A percentile compares a stretch with the other conserved stretches of the same genome.
phyloP scores from a whole-genome alignment of 2,113 vertebrate genomes.

The Thalassoma bifasciatum region DNA sequence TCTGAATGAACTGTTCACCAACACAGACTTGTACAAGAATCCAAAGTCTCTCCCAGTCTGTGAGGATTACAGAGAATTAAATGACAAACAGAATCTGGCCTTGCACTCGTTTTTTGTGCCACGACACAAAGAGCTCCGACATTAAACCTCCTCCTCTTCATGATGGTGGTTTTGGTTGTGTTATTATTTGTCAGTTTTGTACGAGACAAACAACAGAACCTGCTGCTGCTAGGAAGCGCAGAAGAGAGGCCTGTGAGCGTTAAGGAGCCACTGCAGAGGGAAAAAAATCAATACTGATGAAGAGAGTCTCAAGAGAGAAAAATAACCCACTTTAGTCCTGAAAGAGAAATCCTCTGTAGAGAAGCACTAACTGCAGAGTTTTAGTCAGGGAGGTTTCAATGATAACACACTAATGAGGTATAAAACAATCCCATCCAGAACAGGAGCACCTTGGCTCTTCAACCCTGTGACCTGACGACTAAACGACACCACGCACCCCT shows the following conservation, averaged over 20 bases:
- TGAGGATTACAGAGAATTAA: constrained; percentile 47
- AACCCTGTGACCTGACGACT: constrained; percentile 16
- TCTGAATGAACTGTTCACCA: constrained; percentile 10
- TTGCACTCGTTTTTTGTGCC: constrained; percentile 19
- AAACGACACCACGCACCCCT: neutral
- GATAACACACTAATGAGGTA: neutral
- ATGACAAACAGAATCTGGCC: constrained; percentile 37
- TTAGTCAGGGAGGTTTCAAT: neutral
- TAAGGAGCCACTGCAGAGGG: constrained; percentile 16
- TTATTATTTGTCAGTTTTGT: neutral
- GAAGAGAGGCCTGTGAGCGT: neutral
- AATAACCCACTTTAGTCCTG: constrained; percentile 1
- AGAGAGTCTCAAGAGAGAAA: constrained; percentile 17
- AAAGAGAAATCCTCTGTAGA: constrained; percentile 13
- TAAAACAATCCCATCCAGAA: constrained; percentile 1
- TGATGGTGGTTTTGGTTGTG: neutral
- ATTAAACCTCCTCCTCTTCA: neutral
- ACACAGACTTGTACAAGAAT: constrained; percentile 15
- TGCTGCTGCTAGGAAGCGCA: neutral
- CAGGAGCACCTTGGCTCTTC: constrained; percentile 7
- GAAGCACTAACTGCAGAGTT: neutral
- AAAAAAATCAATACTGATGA: constrained; percentile 39
- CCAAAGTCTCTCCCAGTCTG: constrained; percentile 20
- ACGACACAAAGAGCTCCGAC: constrained; percentile 11
- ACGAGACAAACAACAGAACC: neutral